Evolutionary conservation across 2,113 vertebrate species (phyloP), one percentile per base, ranked within the genome.

Genomic region (Zosterops hypoxanthus): DNA sequence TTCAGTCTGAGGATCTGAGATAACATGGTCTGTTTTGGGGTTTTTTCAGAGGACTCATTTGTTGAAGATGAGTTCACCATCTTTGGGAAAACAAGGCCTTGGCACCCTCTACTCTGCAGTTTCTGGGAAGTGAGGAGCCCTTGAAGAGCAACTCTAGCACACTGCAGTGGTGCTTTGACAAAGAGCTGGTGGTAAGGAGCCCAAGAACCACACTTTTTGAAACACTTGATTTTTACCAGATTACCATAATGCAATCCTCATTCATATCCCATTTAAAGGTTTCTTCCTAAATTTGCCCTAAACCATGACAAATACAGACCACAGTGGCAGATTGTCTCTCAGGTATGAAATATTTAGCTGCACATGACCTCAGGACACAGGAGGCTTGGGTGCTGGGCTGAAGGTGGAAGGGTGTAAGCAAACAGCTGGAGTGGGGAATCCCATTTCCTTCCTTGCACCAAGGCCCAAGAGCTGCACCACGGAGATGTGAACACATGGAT

Each of bases 21-120:
- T 70, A 49, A 17, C 4, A 2, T 9, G 16, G 19, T 66, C 44
- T 66, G n/a, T 0, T 8, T 44, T 16, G 12, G 6, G 2, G 13
- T 55, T 52, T 88, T 56, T 49, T 11, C 59, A 36, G 34, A 77
- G 7, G 24, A 25, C 33, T 89, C 6, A 12, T 70, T 39, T 39
- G 8, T 50, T 8, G 18, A 83, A 85, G n/a, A 14, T 0, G 0
- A 71, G 33, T 39, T 86, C 33, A 17, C 5, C 18, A 57, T 6
- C 46, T 77, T 36, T 15, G 42, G 77, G 68, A 59, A 47, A 83
- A 5, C 6, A 22, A 81, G 46, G 28, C 11, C 44, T 78, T 82
- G 61, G 36, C 11, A 24, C 22, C 59, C 39, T 71, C n/a, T 49
- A 9, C 79, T 85, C 52, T 36, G 22, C 18, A 3, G n/a, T 78